Conservation (phyloP, 2,888 invertebrate genomes). For the Hermodice carunculata region DNA sequence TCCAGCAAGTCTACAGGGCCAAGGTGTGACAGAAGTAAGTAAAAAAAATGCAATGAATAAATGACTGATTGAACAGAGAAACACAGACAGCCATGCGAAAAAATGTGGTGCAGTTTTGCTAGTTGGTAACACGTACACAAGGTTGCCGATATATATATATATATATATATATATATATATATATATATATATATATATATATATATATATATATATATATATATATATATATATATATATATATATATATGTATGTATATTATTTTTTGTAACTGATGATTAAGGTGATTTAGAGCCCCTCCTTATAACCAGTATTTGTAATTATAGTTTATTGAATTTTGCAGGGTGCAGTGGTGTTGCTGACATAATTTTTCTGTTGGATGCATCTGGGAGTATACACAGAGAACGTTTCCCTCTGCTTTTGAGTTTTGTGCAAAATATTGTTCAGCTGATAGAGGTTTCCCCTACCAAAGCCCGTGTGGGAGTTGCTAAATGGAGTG, state of each 20-base stretch:
- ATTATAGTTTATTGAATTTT: neutral
- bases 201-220: conserved; percentile 11
- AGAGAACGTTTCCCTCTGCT: conserved; percentile 28
- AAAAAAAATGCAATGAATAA: neutral
- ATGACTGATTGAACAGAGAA: too few relatives aligned
- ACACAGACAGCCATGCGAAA: too few relatives aligned
- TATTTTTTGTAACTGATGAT: neutral
- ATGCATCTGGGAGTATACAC: conserved; percentile 34
- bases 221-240: conserved; percentile 7
- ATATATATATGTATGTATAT: conserved; percentile 9
- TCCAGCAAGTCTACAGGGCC: conserved; percentile 1
- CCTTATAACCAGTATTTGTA: too few relatives aligned
- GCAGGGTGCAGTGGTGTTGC: conserved; percentile 35
- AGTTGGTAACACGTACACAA: too few relatives aligned
- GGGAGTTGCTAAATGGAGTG: conserved; percentile 34
- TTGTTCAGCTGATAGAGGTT: conserved; percentile 30
- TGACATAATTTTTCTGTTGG: conserved; percentile 37
- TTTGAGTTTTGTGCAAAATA: conserved; percentile 15
- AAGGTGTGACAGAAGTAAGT: conserved; percentile 16
- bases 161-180: conserved; percentile 7
- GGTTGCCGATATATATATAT: conserved; percentile 4
- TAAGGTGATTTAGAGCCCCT: neutral
- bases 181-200: conserved; percentile 8
- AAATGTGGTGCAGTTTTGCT: too few relatives aligned
- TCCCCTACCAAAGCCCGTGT: conserved; percentile 22